phyloP scores from a whole-genome alignment of 2,113 vertebrate species.

The Chlorocebus sabaeus region DNA sequence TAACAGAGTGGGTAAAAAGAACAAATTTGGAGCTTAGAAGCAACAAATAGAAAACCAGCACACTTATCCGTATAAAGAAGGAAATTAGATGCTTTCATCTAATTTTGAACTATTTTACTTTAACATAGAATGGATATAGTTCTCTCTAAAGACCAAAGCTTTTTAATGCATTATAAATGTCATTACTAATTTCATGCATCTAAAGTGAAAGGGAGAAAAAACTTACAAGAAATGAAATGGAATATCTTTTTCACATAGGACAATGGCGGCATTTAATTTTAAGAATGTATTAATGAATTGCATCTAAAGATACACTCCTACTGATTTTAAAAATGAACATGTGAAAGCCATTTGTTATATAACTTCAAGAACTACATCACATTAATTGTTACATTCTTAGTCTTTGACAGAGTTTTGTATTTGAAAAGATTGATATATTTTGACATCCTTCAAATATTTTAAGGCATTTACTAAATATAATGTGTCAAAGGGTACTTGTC shows the following conservation, averaged over 20 bases:
- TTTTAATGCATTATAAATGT: slow-evolving; percentile 18
- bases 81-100: neutral
- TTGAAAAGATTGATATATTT: slow-evolving; percentile 72
- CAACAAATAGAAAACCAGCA: neutral
- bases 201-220: neutral
- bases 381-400: slow-evolving; percentile 40
- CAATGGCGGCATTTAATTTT: slow-evolving; percentile 46
- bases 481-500: slow-evolving; percentile 33
- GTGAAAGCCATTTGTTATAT: slow-evolving; percentile 26
- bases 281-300: slow-evolving; percentile 56
- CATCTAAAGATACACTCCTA: slow-evolving; percentile 39
- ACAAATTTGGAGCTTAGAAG: neutral
- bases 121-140: neutral
- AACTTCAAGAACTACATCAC: slow-evolving; percentile 33
- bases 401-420: slow-evolving; percentile 26
- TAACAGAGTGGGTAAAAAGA: neutral
- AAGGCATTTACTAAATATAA: slow-evolving; percentile 65
- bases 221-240: neutral
- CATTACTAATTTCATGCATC: neutral
- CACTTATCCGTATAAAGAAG: neutral
- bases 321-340: slow-evolving; percentile 54
- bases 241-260: slow-evolving; percentile 25
- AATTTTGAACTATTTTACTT: neutral
- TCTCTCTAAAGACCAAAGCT: neutral
- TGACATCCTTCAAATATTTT: slow-evolving; percentile 64